These are phyloP conservation scores for Ambastaia sidthimunki DNA, from an alignment of 2,797 vertebrate genomes.

Conservation along the genomic window DNA sequence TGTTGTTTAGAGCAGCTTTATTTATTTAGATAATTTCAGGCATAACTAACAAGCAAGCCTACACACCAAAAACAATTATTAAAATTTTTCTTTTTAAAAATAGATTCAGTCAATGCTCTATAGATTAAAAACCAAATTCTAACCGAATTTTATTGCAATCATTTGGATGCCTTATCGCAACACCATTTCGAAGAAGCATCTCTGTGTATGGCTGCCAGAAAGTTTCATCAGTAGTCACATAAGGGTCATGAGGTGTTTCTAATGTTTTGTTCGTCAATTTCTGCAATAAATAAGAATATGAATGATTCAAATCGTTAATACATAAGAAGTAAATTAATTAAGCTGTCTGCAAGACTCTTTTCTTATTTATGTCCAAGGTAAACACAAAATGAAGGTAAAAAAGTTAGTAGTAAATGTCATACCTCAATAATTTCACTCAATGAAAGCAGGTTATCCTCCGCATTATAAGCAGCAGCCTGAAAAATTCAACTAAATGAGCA, in stretches of 20 bases:
- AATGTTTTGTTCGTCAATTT: slow-evolving; percentile 82
- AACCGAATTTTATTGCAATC: slow-evolving; percentile 86
- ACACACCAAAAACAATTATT: too few species aligned
- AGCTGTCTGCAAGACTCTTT: too few species aligned
- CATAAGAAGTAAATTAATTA: neutral
- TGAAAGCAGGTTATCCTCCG: slow-evolving; percentile 69
- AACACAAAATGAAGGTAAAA: neutral
- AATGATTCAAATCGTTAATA: neutral
- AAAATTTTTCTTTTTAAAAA: too few species aligned
- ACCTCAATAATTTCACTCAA: slow-evolving; percentile 82
- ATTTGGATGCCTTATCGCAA: slow-evolving; percentile 88
- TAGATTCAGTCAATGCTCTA: neutral
- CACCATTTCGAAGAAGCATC: slow-evolving; percentile 86
- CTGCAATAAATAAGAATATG: slow-evolving; percentile 68
- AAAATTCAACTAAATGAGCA: slow-evolving; percentile 40
- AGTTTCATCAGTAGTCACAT: slow-evolving; percentile 76
- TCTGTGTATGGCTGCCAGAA: slow-evolving; percentile 95
- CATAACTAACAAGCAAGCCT: neutral
- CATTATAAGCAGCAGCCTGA: slow-evolving; percentile 61
- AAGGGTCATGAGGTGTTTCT: slow-evolving; percentile 87
- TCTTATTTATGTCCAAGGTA: neutral
- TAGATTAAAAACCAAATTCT: slow-evolving; percentile 80
- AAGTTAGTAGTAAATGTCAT: neutral
- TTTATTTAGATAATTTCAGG: neutral
- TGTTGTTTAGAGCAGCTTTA: neutral